Percentiles rank a stretch among this genome's conserved stretches.
Conservation (phyloP, 2,113 vertebrate species). For the Naja naja region DNA sequence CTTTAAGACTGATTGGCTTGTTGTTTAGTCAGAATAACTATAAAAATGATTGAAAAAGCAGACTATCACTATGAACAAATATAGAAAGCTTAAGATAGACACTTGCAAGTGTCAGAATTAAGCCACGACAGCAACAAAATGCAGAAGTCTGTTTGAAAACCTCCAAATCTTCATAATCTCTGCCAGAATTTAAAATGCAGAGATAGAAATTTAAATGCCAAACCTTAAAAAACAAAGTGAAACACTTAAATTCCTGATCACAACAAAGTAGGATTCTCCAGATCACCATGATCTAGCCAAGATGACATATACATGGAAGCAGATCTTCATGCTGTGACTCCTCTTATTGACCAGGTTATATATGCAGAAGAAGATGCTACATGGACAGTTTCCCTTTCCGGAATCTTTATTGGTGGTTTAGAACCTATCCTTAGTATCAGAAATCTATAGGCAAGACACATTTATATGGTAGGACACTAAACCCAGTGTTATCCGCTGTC, state of each 20-base stretch:
- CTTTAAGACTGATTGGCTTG: neutral
- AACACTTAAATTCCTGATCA: constrained; percentile 4
- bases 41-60: neutral
- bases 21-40: neutral
- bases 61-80: neutral
- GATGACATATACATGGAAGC: neutral
- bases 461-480: neutral
- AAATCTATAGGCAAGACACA: neutral
- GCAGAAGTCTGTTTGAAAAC: neutral
- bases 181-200: constrained; percentile 16
- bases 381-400: neutral
- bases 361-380: neutral
- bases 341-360: neutral
- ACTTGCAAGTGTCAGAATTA: constrained; percentile 6
- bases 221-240: neutral
- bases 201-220: constrained; percentile 11
- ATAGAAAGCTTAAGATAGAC: constrained; percentile 12
- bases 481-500: neutral
- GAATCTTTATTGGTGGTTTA: neutral
- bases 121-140: neutral
- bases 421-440: neutral
- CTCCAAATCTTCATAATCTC: neutral
- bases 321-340: neutral
- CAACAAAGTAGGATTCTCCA: neutral
- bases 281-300: neutral